These are phyloP conservation scores for Stichodactyla helianthus DNA, from an alignment of 64 coral and sea anemone species.

Conservation along the genomic window DNA sequence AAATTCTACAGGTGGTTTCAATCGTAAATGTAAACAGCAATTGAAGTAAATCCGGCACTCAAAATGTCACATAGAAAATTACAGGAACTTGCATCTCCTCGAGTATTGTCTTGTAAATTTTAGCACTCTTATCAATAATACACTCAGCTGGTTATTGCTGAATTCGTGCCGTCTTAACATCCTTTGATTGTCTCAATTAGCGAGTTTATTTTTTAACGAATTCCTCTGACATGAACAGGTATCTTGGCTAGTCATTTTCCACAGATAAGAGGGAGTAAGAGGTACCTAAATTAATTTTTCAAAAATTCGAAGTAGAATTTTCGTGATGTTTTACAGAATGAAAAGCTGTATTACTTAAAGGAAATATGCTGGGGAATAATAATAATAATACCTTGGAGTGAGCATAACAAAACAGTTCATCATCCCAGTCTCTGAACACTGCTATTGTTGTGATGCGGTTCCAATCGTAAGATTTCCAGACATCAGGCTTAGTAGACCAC, in stretches of 20 bases:
- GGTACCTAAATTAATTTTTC: not conserved
- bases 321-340: not conserved
- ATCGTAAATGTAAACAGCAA: not conserved
- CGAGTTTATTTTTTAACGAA: not conserved
- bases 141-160: not conserved
- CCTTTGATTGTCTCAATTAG: no score
- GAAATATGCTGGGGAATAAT: not conserved
- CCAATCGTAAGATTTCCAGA: conserved; percentile 93
- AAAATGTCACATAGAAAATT: not conserved
- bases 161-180: no score
- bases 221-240: not conserved
- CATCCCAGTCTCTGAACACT: conserved; percentile 86
- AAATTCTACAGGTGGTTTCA: not conserved
- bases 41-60: not conserved
- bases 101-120: not conserved
- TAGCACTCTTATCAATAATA: not conserved
- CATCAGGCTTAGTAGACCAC: conserved; percentile 67
- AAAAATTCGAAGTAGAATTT: not conserved
- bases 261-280: not conserved
- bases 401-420: conserved; percentile 84
- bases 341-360: not conserved
- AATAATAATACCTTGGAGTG: conserved; percentile 68
- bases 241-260: not conserved
- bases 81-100: not conserved
- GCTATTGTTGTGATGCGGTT: conserved; percentile 74